Conservation (phyloP, 1,140 invertebrate genomes). For the Aphaenogaster floridana region DNA sequence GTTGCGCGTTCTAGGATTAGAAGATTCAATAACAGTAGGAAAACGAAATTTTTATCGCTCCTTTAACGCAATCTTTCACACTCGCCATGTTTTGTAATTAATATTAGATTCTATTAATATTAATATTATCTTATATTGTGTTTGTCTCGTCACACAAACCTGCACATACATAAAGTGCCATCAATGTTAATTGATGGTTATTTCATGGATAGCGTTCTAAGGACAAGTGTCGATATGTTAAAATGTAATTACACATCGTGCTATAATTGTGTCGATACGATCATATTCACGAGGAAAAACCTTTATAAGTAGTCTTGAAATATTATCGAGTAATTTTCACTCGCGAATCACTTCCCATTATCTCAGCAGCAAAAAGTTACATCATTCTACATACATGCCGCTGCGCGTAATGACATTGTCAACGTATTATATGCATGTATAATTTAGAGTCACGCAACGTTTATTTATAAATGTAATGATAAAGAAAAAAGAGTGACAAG, state of each 20-base stretch:
- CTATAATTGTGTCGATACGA: neutral
- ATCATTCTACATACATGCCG: conserved; percentile 1
- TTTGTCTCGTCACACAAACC: neutral
- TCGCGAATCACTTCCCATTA: conserved; percentile 23
- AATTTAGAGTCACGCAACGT: conserved; percentile 19
- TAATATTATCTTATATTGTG: neutral
- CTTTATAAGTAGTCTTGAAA: conserved; percentile 39
- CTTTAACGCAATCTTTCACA: no score
- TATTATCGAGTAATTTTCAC: conserved; percentile 19
- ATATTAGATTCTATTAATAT: neutral
- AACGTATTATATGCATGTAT: neutral
- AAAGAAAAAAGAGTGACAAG: neutral
- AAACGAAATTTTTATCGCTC: neutral
- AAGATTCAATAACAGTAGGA: neutral
- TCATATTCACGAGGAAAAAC: conserved; percentile 1
- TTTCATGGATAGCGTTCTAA: neutral
- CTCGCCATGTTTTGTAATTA: neutral
- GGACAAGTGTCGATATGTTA: neutral
- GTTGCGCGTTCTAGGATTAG: neutral
- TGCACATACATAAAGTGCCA: neutral
- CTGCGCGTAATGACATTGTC: conserved; percentile 35
- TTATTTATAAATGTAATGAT: neutral
- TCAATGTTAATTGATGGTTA: conserved; percentile 2
- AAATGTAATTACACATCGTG: neutral
- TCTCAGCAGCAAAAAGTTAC: conserved; percentile 1